A percentile compares a stretch with the other conserved stretches of the same genome.
Conservation (phyloP, 2,888 invertebrate genomes). For the Acholoe squamosa region DNA sequence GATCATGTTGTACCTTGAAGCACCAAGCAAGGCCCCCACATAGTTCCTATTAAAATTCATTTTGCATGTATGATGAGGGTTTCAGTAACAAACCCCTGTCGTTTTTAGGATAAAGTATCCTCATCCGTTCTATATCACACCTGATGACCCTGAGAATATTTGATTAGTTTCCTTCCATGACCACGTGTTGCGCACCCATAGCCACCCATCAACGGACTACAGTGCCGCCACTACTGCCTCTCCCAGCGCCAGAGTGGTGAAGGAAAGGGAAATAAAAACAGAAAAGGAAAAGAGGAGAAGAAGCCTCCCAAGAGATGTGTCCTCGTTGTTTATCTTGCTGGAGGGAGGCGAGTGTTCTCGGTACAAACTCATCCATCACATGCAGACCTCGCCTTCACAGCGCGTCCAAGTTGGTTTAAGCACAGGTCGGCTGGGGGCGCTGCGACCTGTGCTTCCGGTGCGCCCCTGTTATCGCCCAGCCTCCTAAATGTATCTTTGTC, state of each 20-base stretch:
- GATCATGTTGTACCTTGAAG: too few species aligned
- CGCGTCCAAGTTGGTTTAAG: background rate
- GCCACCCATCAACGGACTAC: background rate
- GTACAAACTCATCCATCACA: slow-evolving; percentile 24
- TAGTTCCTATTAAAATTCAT: too few species aligned
- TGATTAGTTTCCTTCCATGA: background rate
- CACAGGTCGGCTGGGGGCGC: slow-evolving; percentile 24
- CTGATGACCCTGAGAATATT: background rate
- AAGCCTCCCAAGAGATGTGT: background rate
- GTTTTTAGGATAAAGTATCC: too few species aligned
- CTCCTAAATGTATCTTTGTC: background rate
- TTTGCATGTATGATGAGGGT: too few species aligned
- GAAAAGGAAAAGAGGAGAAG: background rate
- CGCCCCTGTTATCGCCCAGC: slow-evolving; percentile 5
- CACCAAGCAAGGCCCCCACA: too few species aligned
- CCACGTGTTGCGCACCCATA: slow-evolving; percentile 1
- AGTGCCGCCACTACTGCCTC: background rate
- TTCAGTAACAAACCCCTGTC: too few species aligned
- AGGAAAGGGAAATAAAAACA: background rate
- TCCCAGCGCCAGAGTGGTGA: background rate
- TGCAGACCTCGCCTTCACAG: background rate
- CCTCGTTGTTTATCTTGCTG: background rate
- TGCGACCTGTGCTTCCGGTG: slow-evolving; percentile 27
- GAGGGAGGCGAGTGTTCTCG: background rate
- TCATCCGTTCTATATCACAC: background rate